These are phyloP conservation scores for Grapholita molesta DNA, from an alignment of 1,140 invertebrate species.

Conservation along the genomic window DNA sequence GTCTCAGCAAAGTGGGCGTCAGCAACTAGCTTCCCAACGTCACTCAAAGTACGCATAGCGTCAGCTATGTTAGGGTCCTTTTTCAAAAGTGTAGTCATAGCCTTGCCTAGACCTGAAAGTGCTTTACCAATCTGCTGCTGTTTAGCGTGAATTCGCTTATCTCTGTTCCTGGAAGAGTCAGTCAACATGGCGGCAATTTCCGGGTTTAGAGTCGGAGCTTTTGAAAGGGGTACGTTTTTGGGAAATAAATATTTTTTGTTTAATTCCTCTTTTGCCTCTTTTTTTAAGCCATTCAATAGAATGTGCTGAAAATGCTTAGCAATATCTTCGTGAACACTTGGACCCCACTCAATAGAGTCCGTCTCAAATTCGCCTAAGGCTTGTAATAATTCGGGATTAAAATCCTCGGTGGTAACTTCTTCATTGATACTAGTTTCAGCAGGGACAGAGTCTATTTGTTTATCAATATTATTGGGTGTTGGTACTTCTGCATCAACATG, in stretches of 20 bases:
- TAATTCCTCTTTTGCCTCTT: conserved; percentile 19
- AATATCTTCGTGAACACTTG: conserved; percentile 17
- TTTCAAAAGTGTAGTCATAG: conserved; percentile 9
- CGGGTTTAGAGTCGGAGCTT: conserved; percentile 19
- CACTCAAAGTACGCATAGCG: conserved; percentile 12
- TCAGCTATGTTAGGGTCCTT: conserved; percentile 13
- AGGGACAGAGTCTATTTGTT: neutral
- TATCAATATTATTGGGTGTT: neutral
- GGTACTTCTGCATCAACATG: neutral
- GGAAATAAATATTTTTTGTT: conserved; percentile 22
- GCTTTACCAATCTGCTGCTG: conserved; percentile 20
- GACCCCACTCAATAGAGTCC: neutral
- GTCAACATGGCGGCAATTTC: conserved; percentile 17
- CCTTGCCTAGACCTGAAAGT: conserved; percentile 12
- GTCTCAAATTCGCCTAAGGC: neutral
- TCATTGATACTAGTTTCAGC: neutral
- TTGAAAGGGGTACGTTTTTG: conserved; percentile 19
- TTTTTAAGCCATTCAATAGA: conserved; percentile 18
- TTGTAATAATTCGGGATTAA: neutral
- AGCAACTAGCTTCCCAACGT: conserved; percentile 17
- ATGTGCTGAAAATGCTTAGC: neutral
- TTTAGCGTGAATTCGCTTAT: conserved; percentile 18
- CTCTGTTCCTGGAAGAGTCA: neutral
- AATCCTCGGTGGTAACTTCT: neutral
- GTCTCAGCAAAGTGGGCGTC: conserved; percentile 21